phyloP scores from a whole-genome alignment of 1,140 invertebrate species.

The Glomeris maerens region DNA sequence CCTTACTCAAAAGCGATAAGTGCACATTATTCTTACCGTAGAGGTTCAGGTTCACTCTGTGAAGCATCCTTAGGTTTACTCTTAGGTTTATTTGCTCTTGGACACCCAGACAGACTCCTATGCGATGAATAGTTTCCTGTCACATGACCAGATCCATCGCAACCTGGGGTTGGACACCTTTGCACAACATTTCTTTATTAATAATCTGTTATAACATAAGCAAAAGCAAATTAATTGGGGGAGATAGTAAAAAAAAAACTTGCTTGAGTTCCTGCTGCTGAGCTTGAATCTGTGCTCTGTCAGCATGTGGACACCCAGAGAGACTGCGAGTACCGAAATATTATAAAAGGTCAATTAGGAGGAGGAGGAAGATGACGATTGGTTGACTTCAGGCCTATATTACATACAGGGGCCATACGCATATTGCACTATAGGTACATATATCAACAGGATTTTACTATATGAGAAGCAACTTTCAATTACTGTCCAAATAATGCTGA shows the following conservation, averaged over 20 bases:
- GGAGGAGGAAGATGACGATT: too few relatives aligned
- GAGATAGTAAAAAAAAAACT: not conserved
- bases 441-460: too few relatives aligned
- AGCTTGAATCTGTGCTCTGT: conserved; percentile 55
- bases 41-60: conserved; percentile 65
- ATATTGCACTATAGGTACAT: too few relatives aligned
- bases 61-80: conserved; percentile 81
- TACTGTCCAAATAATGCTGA: too few relatives aligned
- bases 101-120: conserved; percentile 67
- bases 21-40: conserved; percentile 43
- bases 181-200: conserved; percentile 10
- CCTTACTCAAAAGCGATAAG: not conserved
- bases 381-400: too few relatives aligned
- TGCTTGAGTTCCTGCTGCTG: conserved; percentile 61
- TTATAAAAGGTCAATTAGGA: too few relatives aligned
- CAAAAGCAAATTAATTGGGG: not conserved
- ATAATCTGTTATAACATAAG: not conserved
- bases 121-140: conserved; percentile 75
- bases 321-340: too few relatives aligned
- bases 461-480: too few relatives aligned
- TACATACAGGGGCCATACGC: too few relatives aligned
- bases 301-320: conserved; percentile 57
- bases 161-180: conserved; percentile 73
- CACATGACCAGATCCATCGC: conserved; percentile 72
- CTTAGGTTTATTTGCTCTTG: conserved; percentile 77